A percentile compares a stretch with the other conserved stretches of the same genome.
Conservation (phyloP, 2,888 invertebrate genomes). For the Dicycla oo region DNA sequence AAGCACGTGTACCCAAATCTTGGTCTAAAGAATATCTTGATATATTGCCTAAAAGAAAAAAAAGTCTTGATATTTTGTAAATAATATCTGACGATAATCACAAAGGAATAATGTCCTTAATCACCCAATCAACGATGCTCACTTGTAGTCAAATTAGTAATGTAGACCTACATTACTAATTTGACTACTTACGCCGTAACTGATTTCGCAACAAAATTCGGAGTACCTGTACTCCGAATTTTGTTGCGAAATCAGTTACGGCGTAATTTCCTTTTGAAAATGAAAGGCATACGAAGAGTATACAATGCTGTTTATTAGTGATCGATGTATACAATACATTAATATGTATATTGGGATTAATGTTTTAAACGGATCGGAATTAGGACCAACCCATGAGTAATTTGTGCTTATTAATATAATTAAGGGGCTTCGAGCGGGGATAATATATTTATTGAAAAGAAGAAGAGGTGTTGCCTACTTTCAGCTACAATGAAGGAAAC, state of each 20-base stretch:
- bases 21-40: neutral
- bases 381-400: neutral
- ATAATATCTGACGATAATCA: constrained; percentile 1
- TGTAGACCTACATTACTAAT: too few relatives aligned
- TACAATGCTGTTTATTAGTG: too few relatives aligned
- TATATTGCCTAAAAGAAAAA: neutral
- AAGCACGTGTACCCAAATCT: neutral
- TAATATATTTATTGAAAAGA: neutral
- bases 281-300: neutral
- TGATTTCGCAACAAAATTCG: too few relatives aligned
- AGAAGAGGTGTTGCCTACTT: neutral
- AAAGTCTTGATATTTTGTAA: too few relatives aligned
- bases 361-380: constrained; percentile 15
- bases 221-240: neutral
- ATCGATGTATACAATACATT: too few relatives aligned
- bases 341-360: neutral
- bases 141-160: constrained; percentile 16
- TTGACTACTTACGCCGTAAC: too few relatives aligned
- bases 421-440: neutral
- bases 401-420: constrained; percentile 12
- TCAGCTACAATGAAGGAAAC: constrained; percentile 10
- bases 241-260: neutral
- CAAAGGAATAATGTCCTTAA: constrained; percentile 3
- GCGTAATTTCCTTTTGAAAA: constrained; percentile 3
- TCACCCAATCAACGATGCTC: constrained; percentile 21